These are phyloP conservation scores for Halesus radiatus DNA, from an alignment of 1,140 invertebrate species.

Conservation along the genomic window DNA sequence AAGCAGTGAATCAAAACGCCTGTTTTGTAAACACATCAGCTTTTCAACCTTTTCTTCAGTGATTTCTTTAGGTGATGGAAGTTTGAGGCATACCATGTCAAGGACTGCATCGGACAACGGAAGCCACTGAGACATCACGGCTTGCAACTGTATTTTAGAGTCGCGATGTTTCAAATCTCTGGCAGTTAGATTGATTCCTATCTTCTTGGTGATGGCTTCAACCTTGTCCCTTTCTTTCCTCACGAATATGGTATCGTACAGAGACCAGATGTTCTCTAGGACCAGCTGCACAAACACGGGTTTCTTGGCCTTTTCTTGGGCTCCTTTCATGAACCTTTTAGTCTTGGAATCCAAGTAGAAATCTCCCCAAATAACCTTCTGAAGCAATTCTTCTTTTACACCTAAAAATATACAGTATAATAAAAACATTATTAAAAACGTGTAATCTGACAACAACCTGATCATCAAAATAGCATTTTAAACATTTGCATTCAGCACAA, in stretches of 20 bases:
- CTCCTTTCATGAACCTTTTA: slow-evolving; percentile 90
- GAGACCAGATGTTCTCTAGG: slow-evolving; percentile 93
- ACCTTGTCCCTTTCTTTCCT: slow-evolving; percentile 88
- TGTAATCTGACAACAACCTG: no score
- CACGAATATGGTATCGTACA: slow-evolving; percentile 88
- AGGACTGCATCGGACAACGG: slow-evolving; percentile 86
- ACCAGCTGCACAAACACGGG: slow-evolving; percentile 97
- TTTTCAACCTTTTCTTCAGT: slow-evolving; percentile 81
- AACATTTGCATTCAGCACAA: no score
- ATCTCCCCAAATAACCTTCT: slow-evolving; percentile 95
- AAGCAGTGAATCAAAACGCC: slow-evolving; percentile 79
- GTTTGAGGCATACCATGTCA: slow-evolving; percentile 83
- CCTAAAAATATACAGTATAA: slow-evolving; percentile 58
- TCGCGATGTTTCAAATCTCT: slow-evolving; percentile 87
- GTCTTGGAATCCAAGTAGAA: slow-evolving; percentile 92
- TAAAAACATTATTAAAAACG: no score
- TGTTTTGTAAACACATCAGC: slow-evolving; percentile 79
- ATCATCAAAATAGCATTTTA: no score
- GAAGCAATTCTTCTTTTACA: slow-evolving; percentile 74
- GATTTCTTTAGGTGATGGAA: slow-evolving; percentile 88
- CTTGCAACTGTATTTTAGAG: slow-evolving; percentile 82
- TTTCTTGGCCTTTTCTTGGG: slow-evolving; percentile 95
- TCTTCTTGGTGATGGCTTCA: slow-evolving; percentile 84
- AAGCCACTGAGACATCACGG: slow-evolving; percentile 90
- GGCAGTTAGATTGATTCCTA: slow-evolving; percentile 83